Conservation (phyloP, 2,113 vertebrate genomes). For the Neofelis nebulosa region DNA sequence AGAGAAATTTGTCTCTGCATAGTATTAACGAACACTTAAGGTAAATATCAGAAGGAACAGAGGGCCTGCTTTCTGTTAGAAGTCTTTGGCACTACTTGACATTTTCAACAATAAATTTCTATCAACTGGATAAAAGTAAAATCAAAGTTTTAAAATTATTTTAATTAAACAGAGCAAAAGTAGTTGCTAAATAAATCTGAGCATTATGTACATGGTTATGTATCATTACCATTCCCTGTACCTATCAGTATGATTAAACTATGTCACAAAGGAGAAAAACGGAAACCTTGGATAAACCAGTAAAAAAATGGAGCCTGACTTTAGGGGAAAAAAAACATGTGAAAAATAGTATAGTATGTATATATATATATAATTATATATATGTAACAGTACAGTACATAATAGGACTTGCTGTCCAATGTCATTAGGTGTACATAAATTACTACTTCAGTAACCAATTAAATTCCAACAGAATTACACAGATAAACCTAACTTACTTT, state of each 20-base stretch:
- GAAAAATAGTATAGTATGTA: not conserved
- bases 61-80: not conserved
- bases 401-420: not conserved
- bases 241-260: not conserved
- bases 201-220: not conserved
- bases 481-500: not conserved
- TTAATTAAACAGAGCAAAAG: not conserved
- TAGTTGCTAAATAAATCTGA: not conserved
- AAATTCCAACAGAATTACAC: not conserved
- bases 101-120: not conserved
- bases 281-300: not conserved
- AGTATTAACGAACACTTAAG: not conserved
- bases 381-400: too few relatives aligned
- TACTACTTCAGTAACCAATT: not conserved
- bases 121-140: slow-evolving; percentile 11
- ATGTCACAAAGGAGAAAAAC: not conserved
- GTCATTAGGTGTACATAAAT: not conserved
- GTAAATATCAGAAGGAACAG: not conserved
- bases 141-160: not conserved
- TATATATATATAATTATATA: too few relatives aligned
- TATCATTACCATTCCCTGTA: not conserved
- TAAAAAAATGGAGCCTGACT: not conserved
- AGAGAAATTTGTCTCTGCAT: not conserved
- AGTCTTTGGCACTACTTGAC: not conserved
- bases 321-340: not conserved